phyloP scores from a whole-genome alignment of 2,797 vertebrate species.

The Ambastaia sidthimunki region DNA sequence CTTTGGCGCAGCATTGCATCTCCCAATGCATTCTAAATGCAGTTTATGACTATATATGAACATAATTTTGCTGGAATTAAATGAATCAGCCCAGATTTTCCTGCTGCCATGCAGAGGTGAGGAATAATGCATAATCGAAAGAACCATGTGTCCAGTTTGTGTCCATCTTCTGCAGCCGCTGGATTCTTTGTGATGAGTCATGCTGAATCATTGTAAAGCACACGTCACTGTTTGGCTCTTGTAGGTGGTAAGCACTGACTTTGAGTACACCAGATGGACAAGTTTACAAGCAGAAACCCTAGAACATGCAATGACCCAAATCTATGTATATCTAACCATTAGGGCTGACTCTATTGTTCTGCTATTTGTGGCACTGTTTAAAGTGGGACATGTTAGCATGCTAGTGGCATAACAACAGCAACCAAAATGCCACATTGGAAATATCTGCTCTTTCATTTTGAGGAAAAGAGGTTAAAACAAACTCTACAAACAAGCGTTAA shows the following conservation, averaged over 20 bases:
- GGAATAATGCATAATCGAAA: conserved; percentile 20
- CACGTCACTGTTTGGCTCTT: not conserved
- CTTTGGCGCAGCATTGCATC: conserved; percentile 23
- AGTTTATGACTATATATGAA: conserved; percentile 5
- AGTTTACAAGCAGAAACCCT: conserved; percentile 25
- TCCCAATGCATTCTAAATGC: not conserved
- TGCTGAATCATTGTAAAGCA: conserved; percentile 18
- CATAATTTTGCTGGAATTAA: conserved; percentile 1
- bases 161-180: conserved; percentile 1
- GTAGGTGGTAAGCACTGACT: not conserved
- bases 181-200: conserved; percentile 29
- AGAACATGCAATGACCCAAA: conserved; percentile 18
- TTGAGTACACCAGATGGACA: not conserved
- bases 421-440: not conserved
- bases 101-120: not conserved
- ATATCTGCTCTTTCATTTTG: not conserved
- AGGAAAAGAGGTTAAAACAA: conserved; percentile 3
- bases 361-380: conserved; percentile 6
- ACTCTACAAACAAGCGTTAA: conserved; percentile 12
- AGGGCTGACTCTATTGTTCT: conserved; percentile 30
- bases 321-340: conserved; percentile 12
- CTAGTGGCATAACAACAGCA: not conserved
- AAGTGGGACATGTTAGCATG: conserved; percentile 7
- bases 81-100: conserved; percentile 13
- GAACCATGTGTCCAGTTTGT: conserved; percentile 20